Evolutionary conservation across 2,113 vertebrate species (phyloP).

Genomic region (Albula goreensis): DNA sequence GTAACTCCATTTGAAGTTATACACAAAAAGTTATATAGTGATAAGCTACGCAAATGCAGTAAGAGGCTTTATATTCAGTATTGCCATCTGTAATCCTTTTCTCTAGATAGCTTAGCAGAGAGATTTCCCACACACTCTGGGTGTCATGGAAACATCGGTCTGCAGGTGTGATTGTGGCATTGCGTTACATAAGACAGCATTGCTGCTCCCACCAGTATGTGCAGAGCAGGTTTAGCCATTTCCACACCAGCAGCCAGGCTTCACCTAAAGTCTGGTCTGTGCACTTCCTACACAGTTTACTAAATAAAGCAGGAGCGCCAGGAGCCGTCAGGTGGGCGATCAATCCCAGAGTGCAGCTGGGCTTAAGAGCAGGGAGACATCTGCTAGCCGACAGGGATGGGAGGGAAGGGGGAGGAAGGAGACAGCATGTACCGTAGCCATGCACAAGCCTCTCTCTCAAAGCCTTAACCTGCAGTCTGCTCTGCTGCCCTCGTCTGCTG

Average conservation of each 20-base stretch:
- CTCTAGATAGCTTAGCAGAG: not conserved
- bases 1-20: too few species aligned
- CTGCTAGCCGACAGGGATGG: not conserved
- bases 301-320: not conserved
- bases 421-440: not conserved
- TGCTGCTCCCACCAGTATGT: not conserved
- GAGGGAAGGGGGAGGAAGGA: not conserved
- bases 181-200: not conserved
- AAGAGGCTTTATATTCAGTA: not conserved
- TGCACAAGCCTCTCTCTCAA: conserved; percentile 30
- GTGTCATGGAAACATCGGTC: not conserved
- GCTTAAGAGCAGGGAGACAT: not conserved
- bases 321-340: conserved; percentile 2
- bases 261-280: not conserved
- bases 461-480: conserved; percentile 40
- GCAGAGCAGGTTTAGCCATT: not conserved
- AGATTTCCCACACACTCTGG: not conserved
- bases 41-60: not conserved
- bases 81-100: not conserved
- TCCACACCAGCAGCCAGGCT: not conserved
- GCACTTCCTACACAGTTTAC: not conserved
- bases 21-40: not conserved
- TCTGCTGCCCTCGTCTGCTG: conserved; percentile 34
- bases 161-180: not conserved
- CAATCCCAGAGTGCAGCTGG: conserved; percentile 1